phyloP scores from a whole-genome alignment of 2,797 vertebrate species.

The Enteromius mattozi region DNA sequence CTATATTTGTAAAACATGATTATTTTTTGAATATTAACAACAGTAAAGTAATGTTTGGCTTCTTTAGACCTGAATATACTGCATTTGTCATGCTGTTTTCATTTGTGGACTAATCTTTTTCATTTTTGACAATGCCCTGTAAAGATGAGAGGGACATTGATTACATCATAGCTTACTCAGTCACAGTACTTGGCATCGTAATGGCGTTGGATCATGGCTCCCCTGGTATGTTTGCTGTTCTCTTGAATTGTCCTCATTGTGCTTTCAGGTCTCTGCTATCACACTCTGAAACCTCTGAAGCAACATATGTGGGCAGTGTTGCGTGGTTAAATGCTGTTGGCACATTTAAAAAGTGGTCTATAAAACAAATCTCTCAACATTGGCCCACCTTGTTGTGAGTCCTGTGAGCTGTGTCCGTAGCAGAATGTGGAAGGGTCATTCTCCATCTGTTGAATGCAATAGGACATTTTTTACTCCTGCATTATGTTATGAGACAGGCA shows the following conservation, averaged over 20 bases:
- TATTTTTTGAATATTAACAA: neutral
- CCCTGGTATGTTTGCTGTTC: neutral
- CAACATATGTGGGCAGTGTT: constrained; percentile 32
- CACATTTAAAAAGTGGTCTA: constrained; percentile 30
- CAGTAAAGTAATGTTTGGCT: neutral
- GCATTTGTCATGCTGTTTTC: neutral
- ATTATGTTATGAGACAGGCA: neutral
- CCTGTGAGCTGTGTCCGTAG: constrained; percentile 28
- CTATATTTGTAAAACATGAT: neutral
- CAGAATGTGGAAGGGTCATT: constrained; percentile 29
- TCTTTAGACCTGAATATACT: neutral
- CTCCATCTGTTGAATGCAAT: constrained; percentile 15
- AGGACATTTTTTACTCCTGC: neutral
- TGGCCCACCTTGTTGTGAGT: constrained; percentile 10
- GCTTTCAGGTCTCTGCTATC: constrained; percentile 4
- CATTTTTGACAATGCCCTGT: neutral
- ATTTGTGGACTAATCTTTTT: neutral
- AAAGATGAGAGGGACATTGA: neutral
- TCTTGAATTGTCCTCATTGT: constrained; percentile 5
- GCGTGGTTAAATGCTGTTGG: constrained; percentile 29
- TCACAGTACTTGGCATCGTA: constrained; percentile 5
- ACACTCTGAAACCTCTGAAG: constrained; percentile 2
- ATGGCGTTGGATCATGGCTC: neutral
- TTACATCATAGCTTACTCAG: constrained; percentile 32
- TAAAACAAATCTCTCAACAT: constrained; percentile 22